Evolutionary conservation across 2,888 invertebrate species (phyloP), one percentile per base, ranked within the genome.

Genomic region (Drepanosiphum platanoidis): DNA sequence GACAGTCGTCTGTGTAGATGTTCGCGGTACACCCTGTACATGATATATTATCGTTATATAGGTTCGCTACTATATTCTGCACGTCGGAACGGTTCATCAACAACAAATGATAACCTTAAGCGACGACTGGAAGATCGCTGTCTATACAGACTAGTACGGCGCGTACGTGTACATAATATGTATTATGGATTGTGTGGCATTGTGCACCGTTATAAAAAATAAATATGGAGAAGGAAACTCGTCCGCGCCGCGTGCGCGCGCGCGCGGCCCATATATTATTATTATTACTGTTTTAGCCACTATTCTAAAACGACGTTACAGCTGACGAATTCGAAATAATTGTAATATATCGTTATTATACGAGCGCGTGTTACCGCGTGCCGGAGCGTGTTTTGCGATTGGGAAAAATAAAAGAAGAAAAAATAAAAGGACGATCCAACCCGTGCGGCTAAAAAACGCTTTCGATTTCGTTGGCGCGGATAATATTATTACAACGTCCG

Each of bases 401-500:
- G 15, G n/a, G n/a, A n/a, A n/a, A n/a, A n/a, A n/a, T n/a, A n/a
- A n/a, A n/a, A n/a, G n/a, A n/a, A n/a, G n/a, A n/a, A n/a, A n/a
- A n/a, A n/a, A n/a, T n/a, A n/a, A n/a, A n/a, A n/a, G n/a, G n/a
- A n/a, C 18, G 58, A 22, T 74, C n/a, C 52, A 52, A 74, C 52
- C 52, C n/a, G 27, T 77, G 18, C 39, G 77, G 39, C 30, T 2
- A 13, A 46, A 66, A 66, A 78, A n/a, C n/a, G 78, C 66, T 78
- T 78, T 66, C 78, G 66, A 46, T 78, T 78, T 78, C 66, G 30
- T 70, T 4, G 36, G 30, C 22, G 11, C 15, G 15, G 5, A 32
- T 46, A 46, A 72, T 72, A 72, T 71, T 7, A n/a, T n/a, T n/a
- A n/a, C n/a, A n/a, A n/a, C n/a, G n/a, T n/a, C n/a, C n/a, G n/a